Evolutionary conservation across 1,140 invertebrate species (phyloP), one percentile per base, ranked within the genome.

Genomic region (Hyposmocoma kahamanoa): DNA sequence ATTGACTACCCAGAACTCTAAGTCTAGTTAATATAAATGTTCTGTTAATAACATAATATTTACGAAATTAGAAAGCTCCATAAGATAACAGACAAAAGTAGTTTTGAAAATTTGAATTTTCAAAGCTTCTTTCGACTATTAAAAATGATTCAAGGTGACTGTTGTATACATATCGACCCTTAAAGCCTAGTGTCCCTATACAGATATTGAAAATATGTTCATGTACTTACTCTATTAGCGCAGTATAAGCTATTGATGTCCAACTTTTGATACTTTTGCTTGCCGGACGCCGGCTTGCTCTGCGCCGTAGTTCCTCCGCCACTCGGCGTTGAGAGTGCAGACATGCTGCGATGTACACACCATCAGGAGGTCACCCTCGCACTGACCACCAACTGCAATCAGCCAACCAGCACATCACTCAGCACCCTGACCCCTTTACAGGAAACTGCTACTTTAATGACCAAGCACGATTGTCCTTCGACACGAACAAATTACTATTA

Each of bases 171-270:
- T n/a, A n/a, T n/a, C n/a, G n/a, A n/a, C n/a, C n/a, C n/a, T n/a
- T n/a, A n/a, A n/a, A n/a, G n/a, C n/a, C n/a, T n/a, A n/a, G n/a
- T n/a, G n/a, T n/a, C n/a, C n/a, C n/a, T n/a, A n/a, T n/a, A n/a
- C n/a, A n/a, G n/a, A n/a, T n/a, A n/a, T n/a, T n/a, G n/a, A n/a
- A 30, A 30, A 30, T 30, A 30, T 6, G 13, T 2, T 30, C 2
- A 30, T 3, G n/a, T 63, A 91, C 92, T 90, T 84, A 94, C 92
- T 88, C 91, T 91, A 83, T 90, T 93, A 82, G 91, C 93, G 88
- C 95, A 95, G 87, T 97, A 98, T 84, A 98, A 91, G 90, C 90
- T 96, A 93, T 98, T 98, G 91, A 98, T 98, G 90, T 98, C 96
- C 89, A 98, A 91, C 84, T 96, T 93, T 88, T 96, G 94, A 90